A percentile compares a stretch with the other conserved stretches of the same genome.
Conservation (phyloP, 2,888 invertebrate species). For the Cerceris ruficornis region DNA sequence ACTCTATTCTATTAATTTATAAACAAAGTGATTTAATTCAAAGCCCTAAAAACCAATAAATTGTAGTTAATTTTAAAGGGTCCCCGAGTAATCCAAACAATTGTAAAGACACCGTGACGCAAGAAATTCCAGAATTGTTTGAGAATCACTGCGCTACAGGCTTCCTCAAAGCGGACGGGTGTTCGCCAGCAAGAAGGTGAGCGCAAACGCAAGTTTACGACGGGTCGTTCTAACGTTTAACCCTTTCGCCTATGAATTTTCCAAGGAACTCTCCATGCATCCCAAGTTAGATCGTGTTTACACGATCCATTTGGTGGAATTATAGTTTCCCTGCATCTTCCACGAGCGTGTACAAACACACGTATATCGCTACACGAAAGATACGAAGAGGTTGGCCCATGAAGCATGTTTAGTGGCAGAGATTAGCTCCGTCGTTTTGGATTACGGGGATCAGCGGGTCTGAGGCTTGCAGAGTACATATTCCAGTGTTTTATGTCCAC, state of each 20-base stretch:
- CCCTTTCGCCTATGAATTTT: slow-evolving; percentile 54
- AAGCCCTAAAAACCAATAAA: too few species aligned
- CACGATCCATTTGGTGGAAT: slow-evolving; percentile 51
- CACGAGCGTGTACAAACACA: neutral
- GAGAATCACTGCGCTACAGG: too few species aligned
- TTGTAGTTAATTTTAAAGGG: too few species aligned
- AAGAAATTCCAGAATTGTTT: too few species aligned
- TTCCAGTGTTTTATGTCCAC: neutral
- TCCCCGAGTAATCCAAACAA: too few species aligned
- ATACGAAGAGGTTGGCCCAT: neutral
- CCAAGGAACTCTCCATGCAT: slow-evolving; percentile 48
- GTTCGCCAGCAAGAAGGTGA: too few species aligned
- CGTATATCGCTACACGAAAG: neutral
- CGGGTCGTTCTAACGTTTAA: slow-evolving; percentile 35
- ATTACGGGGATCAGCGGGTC: slow-evolving; percentile 2
- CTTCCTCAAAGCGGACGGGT: too few species aligned
- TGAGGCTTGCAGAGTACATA: slow-evolving; percentile 1
- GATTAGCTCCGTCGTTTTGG: slow-evolving; percentile 26
- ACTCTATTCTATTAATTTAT: too few species aligned
- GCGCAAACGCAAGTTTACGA: neutral
- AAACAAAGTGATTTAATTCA: too few species aligned
- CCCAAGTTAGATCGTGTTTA: slow-evolving; percentile 39
- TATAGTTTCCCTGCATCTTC: slow-evolving; percentile 13
- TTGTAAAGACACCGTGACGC: too few species aligned
- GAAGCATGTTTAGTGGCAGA: slow-evolving; percentile 10